Base-by-base conservation (phyloP, 2,888 invertebrate genomes). In the Trachelus tabidus region DNA sequence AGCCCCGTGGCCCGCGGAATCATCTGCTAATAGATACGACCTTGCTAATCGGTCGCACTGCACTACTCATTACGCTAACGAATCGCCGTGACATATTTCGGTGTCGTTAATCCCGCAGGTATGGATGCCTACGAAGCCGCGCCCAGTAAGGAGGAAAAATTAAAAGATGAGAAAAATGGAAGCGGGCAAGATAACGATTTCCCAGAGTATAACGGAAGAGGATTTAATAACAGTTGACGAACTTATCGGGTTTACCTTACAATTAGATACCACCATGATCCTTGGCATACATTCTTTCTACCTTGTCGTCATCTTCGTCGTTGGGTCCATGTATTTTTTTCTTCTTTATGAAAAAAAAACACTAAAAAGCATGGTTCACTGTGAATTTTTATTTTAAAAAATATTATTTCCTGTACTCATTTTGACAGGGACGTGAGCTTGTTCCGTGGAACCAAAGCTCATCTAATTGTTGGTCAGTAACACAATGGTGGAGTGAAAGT, bases 11-110 rank as follows among this genome's bases (percentile, higher is more conserved):
- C 40, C 40, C 71, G 71, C 15, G 31, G 71, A 71, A 71, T 71
- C 33, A 12, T 71, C 71, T 71, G 79, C 76, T 84, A 84, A 86
- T 83, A 76, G 79, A 81, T 79, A 76, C 78, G 82, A 76, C 84
- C 86, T 78, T 76, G n/a, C 37, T 77, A 76, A 79, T 78, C 77
- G 78, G 15, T n/a, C 75, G 77, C 79, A 79, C 79, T 78, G 77
- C 77, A 75, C 73, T 76, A 75, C 84, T 88, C 86, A 88, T 88
- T 89, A 88, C 84, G 84, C 84, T 87, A 87, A 89, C 88, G 86
- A 88, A 87, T 89, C 85, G 83, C 90, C 89, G 83, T 90, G 90
- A 90, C 90, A 89, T 85, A 85, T 87, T 90, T 90, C 80, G 82
- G 85, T 89, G 90, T 90, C 89, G 86, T 89, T 87, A 89, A 76